Base-by-base conservation (phyloP, 2,113 vertebrate genomes). In the Corythornis madagascariensis region DNA sequence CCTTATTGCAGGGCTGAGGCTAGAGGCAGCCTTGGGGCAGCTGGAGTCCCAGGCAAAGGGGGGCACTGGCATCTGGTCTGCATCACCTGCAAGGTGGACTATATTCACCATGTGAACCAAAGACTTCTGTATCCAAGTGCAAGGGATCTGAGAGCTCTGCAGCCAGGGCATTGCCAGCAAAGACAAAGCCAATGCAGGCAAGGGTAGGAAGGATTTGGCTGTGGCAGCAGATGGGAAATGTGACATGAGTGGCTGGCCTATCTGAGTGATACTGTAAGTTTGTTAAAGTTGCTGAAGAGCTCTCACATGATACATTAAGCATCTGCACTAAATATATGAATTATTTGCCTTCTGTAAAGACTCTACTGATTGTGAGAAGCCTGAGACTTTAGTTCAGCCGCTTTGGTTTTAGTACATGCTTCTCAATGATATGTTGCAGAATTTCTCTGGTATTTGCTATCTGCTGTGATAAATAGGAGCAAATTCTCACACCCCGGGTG, bases 51-150 rank as follows among this genome's bases (percentile, higher is more conserved):
- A 1, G 11, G 9, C 38, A 38, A 4, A 50, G 7, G 0, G 3
- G 26, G 13, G 5, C 5, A 0, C 1, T 42, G 48, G 20, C 16
- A 20, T 69, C n/a, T 52, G 10, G 25, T 69, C 26, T 9, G 19
- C 2, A 14, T 42, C 47, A 24, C 13, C 31, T 66, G 40, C 24
- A 35, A 6, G 21, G n/a, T 52, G 16, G 17, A 20, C n/a, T 12
- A 16, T 0, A 0, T 16, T 48, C 31, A 7, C 20, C 0, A 0
- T 25, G 38, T 25, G 29, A 38, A 38, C 33, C 12, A 33, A 20
- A 22, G 22, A 22, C 31, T 66, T 16, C 2, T 33, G 6, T 42
- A 16, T 35, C 31, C 22, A 31, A 20, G 17, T 20, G 3, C 9
- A 40, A 33, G 24, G 42, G 16, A 13, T 52, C 55, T 0, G 2